A percentile compares a stretch with the other conserved stretches of the same genome.
phyloP scores from a whole-genome alignment of 2,888 invertebrate species.

The Callyntrura guangdongensis region DNA sequence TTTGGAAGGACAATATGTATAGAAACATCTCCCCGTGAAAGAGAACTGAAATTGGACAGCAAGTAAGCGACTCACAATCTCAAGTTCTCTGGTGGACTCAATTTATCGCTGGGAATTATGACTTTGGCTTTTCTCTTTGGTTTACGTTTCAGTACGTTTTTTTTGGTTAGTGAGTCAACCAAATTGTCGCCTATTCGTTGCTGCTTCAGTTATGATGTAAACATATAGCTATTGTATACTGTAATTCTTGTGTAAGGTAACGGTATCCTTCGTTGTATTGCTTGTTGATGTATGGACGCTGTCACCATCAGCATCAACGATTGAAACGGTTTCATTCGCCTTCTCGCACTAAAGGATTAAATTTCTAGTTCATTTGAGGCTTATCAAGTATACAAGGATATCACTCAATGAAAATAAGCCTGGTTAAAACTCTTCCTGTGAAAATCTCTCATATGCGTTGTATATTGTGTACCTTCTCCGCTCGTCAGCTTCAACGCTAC shows the following conservation, averaged over 20 bases:
- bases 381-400: conserved; percentile 65
- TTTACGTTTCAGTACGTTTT: conserved; percentile 44
- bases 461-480: too few relatives aligned
- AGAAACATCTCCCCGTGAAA: conserved; percentile 31
- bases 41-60: neutral
- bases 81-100: conserved; percentile 67
- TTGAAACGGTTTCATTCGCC: conserved; percentile 63
- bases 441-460: neutral
- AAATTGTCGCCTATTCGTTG: conserved; percentile 45
- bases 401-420: conserved; percentile 65
- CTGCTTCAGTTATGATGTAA: conserved; percentile 17
- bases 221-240: too few relatives aligned
- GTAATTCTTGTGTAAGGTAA: neutral
- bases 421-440: conserved; percentile 39
- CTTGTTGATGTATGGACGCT: conserved; percentile 59
- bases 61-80: conserved; percentile 37
- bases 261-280: neutral
- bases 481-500: neutral
- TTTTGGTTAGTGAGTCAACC: conserved; percentile 56
- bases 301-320: conserved; percentile 39
- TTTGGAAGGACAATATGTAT: conserved; percentile 27
- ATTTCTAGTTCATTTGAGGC: conserved; percentile 71
- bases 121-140: conserved; percentile 55
- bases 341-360: conserved; percentile 63
- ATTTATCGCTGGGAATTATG: conserved; percentile 71